These are phyloP conservation scores for Philaenus spumarius DNA, from an alignment of 1,140 invertebrate genomes.

Conservation along the genomic window DNA sequence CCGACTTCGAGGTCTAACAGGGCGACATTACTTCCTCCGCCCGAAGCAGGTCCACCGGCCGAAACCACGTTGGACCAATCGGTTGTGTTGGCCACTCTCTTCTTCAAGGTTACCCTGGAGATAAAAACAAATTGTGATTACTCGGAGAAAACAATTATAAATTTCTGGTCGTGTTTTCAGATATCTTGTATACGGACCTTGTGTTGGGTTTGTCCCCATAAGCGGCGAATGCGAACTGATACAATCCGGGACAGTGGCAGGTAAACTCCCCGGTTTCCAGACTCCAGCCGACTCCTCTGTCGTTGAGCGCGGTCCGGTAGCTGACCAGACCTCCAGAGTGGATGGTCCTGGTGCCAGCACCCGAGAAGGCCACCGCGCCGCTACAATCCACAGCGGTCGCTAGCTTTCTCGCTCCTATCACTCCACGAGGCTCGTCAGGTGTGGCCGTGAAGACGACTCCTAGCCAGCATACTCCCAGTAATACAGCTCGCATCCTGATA, in stretches of 20 bases:
- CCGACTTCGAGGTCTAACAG: slow-evolving; percentile 39
- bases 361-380: slow-evolving; percentile 42
- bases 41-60: slow-evolving; percentile 28
- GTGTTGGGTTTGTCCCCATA: slow-evolving; percentile 26
- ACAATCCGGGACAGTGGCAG: slow-evolving; percentile 45
- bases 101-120: slow-evolving; percentile 37
- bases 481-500: too few species aligned
- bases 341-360: slow-evolving; percentile 32
- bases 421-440: slow-evolving; percentile 15
- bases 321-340: slow-evolving; percentile 26
- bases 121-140: background rate
- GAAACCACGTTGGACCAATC: slow-evolving; percentile 37
- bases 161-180: background rate
- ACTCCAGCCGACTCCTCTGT: slow-evolving; percentile 45
- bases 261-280: slow-evolving; percentile 45
- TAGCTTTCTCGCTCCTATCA: slow-evolving; percentile 20
- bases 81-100: slow-evolving; percentile 37
- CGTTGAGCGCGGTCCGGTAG: slow-evolving; percentile 33
- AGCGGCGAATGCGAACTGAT: slow-evolving; percentile 46
- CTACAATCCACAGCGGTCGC: slow-evolving; percentile 41
- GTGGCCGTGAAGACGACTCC: too few species aligned
- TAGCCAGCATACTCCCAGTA: too few species aligned
- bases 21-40: slow-evolving; percentile 40
- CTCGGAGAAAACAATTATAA: background rate
- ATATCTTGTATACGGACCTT: slow-evolving; percentile 10